Conservation (phyloP, 2,113 vertebrate species). For the Zosterops hypoxanthus region DNA sequence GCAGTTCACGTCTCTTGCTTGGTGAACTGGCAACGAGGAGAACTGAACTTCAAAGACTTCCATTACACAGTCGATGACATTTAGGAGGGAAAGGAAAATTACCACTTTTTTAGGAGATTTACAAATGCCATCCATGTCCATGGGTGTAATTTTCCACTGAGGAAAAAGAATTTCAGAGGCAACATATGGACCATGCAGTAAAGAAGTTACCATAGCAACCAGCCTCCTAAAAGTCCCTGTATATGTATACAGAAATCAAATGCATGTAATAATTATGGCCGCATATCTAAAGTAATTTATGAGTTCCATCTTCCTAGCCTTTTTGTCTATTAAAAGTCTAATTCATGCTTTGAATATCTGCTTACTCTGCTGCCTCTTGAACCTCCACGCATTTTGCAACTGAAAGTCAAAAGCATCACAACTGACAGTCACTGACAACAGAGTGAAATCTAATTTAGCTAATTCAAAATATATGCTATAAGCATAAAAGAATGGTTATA, state of each 20-base stretch:
- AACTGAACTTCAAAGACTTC: slow-evolving; percentile 59
- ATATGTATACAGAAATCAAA: slow-evolving; percentile 13
- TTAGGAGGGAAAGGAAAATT: slow-evolving; percentile 38
- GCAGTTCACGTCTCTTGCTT: slow-evolving; percentile 1
- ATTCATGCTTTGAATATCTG: background rate
- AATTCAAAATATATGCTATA: background rate
- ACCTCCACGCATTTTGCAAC: background rate
- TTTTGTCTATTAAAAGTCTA: slow-evolving; percentile 2
- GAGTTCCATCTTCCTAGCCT: background rate
- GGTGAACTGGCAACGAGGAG: slow-evolving; percentile 2
- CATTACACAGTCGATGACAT: slow-evolving; percentile 49
- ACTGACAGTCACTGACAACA: background rate
- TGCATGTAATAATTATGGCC: background rate
- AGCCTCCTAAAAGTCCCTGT: slow-evolving; percentile 26
- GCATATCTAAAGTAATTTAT: background rate
- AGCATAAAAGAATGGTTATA: background rate
- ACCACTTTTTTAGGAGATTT: slow-evolving; percentile 30
- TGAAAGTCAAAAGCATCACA: background rate
- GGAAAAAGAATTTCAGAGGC: slow-evolving; percentile 18
- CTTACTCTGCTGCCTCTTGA: background rate
- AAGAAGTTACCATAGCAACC: slow-evolving; percentile 64
- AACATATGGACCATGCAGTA: slow-evolving; percentile 61
- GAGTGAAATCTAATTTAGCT: slow-evolving; percentile 1
- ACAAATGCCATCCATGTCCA: slow-evolving; percentile 58
- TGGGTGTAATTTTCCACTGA: slow-evolving; percentile 62